Evolutionary conservation across 2,113 vertebrate genomes (phyloP).

Genomic region (Sceloporus undulatus): DNA sequence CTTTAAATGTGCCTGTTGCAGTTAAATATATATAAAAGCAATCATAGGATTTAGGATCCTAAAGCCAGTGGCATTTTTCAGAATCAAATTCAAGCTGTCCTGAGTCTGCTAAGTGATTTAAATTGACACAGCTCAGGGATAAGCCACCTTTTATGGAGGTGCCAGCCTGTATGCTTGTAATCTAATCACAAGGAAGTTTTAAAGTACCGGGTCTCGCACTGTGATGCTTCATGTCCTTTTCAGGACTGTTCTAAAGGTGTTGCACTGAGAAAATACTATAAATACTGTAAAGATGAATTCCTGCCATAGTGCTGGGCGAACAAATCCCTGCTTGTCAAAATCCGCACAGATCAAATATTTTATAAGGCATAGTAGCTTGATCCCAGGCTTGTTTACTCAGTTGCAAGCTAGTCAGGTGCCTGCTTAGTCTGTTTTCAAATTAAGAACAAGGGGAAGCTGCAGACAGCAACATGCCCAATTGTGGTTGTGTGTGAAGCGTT

Average conservation of each 20-base stretch:
- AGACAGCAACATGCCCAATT: not conserved
- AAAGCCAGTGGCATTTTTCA: conserved; percentile 31
- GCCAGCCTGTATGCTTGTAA: not conserved
- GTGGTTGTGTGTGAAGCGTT: not conserved
- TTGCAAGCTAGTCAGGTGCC: too few relatives aligned
- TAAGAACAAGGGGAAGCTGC: not conserved
- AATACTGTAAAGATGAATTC: not conserved
- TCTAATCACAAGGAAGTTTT: not conserved
- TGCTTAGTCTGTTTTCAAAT: not conserved
- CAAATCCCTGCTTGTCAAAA: not conserved
- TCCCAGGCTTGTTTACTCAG: not conserved
- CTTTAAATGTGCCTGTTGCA: not conserved
- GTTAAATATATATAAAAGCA: conserved; percentile 23
- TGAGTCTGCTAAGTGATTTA: conserved; percentile 20
- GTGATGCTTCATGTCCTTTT: not conserved
- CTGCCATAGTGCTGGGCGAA: not conserved
- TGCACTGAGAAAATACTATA: not conserved
- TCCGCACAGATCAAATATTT: not conserved
- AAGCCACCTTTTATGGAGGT: not conserved
- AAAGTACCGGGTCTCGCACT: not conserved
- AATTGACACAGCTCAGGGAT: conserved; percentile 23
- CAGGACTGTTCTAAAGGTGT: not conserved
- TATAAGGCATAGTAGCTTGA: not conserved
- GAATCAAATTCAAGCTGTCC: conserved; percentile 15
- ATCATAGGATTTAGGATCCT: conserved; percentile 20